A percentile compares a stretch with the other conserved stretches of the same genome.
Evolutionary conservation across 2,888 invertebrate species (phyloP).

Genomic region (Salticus scenicus): DNA sequence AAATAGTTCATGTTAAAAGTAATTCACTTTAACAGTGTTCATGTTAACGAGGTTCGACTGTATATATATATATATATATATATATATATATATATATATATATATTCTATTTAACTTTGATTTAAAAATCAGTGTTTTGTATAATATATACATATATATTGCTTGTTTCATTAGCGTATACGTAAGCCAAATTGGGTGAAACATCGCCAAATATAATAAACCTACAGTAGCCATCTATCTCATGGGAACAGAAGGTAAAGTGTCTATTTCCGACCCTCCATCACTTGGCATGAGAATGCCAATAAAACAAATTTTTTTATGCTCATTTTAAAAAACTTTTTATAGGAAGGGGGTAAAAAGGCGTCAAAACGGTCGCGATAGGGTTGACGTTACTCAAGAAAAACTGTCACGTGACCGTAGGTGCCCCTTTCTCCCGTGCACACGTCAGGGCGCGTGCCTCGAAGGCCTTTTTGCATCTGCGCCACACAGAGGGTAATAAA

Average conservation of each 20-base stretch:
- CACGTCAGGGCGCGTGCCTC: slow-evolving; percentile 36
- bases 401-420: slow-evolving; percentile 49
- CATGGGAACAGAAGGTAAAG: slow-evolving; percentile 61
- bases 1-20: too few relatives aligned
- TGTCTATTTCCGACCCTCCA: slow-evolving; percentile 67
- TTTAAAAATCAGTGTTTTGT: too few relatives aligned
- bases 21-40: too few relatives aligned
- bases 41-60: too few relatives aligned
- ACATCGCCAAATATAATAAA: neutral
- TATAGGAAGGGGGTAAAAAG: slow-evolving; percentile 48
- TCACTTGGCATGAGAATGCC: slow-evolving; percentile 47
- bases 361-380: slow-evolving; percentile 64
- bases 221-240: neutral
- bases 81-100: too few relatives aligned
- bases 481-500: neutral
- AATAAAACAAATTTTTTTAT: slow-evolving; percentile 38
- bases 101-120: too few relatives aligned
- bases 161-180: too few relatives aligned
- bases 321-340: slow-evolving; percentile 54
- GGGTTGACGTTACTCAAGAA: slow-evolving; percentile 63
- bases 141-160: too few relatives aligned
- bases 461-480: neutral
- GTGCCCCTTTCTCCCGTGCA: slow-evolving; percentile 38
- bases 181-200: neutral
- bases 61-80: too few relatives aligned